Conservation (phyloP, 2,888 invertebrate species). For the Luperina testacea region DNA sequence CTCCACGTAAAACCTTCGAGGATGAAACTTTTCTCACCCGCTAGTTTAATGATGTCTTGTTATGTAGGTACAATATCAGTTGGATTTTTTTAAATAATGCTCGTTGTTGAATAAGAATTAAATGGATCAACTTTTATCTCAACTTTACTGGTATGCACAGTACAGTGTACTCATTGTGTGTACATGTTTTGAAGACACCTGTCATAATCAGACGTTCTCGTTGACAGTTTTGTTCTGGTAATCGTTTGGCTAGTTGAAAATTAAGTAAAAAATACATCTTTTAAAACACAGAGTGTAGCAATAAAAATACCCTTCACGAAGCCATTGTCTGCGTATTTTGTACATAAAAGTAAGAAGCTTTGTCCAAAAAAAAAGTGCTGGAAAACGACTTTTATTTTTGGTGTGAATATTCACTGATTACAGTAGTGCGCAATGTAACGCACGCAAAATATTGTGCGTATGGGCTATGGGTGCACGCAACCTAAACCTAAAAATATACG, state of each 20-base stretch:
- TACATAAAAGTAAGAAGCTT: too few relatives aligned
- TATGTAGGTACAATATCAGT: background rate
- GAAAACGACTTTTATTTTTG: too few relatives aligned
- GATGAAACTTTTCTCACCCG: constrained; percentile 32
- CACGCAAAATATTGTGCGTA: too few relatives aligned
- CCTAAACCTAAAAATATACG: too few relatives aligned
- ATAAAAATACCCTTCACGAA: too few relatives aligned
- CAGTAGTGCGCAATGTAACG: too few relatives aligned
- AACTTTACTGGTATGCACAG: background rate
- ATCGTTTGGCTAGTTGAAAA: background rate
- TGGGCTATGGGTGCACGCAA: too few relatives aligned
- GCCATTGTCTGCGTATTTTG: too few relatives aligned
- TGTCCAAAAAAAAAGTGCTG: too few relatives aligned
- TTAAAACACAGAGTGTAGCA: too few relatives aligned
- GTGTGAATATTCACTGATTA: too few relatives aligned
- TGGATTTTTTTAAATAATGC: background rate
- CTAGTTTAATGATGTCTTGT: constrained; percentile 29
- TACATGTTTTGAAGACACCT: background rate
- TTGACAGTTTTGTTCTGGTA: background rate
- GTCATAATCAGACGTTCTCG: background rate
- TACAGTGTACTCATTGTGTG: too few relatives aligned
- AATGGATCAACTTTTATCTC: background rate
- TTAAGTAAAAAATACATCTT: background rate
- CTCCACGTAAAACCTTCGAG: constrained; percentile 25
- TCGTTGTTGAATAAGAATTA: background rate